phyloP scores from a whole-genome alignment of 2,797 vertebrate genomes.

The Apogon hyalosoma region DNA sequence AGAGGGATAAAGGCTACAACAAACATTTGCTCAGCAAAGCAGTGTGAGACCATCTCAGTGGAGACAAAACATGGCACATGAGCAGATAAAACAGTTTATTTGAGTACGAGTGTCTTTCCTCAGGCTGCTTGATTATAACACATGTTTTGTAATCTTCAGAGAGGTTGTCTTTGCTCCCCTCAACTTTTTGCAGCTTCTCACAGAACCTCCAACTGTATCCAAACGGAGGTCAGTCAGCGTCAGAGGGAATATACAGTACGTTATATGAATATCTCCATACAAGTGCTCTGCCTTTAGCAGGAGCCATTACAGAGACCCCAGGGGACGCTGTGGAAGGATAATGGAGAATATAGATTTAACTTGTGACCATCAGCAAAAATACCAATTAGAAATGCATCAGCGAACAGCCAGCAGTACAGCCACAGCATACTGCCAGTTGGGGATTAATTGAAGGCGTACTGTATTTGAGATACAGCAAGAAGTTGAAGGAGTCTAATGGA shows the following conservation, averaged over 20 bases:
- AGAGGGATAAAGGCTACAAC: slow-evolving; percentile 60
- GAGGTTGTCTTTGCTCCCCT: slow-evolving; percentile 59
- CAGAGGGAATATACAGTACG: slow-evolving; percentile 47
- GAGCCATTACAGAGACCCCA: slow-evolving; percentile 74
- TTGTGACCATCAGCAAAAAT: slow-evolving; percentile 83
- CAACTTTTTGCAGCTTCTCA: slow-evolving; percentile 19
- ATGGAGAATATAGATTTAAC: slow-evolving; percentile 83
- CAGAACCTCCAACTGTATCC: slow-evolving; percentile 38
- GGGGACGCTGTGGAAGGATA: slow-evolving; percentile 66
- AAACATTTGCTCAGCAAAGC: slow-evolving; percentile 76
- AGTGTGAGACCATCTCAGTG: slow-evolving; percentile 49
- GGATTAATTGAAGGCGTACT: slow-evolving; percentile 60
- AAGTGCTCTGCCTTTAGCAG: slow-evolving; percentile 68
- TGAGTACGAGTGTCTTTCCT: slow-evolving; percentile 55
- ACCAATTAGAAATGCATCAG: slow-evolving; percentile 83
- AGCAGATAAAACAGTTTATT: slow-evolving; percentile 66
- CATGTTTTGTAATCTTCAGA: slow-evolving; percentile 71
- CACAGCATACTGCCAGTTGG: slow-evolving; percentile 52
- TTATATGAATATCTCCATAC: slow-evolving; percentile 62
- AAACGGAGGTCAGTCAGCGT: slow-evolving; percentile 36
- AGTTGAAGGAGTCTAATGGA: slow-evolving; percentile 52
- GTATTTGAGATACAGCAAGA: slow-evolving; percentile 48
- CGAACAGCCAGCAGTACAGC: slow-evolving; percentile 52
- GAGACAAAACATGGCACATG: slow-evolving; percentile 59
- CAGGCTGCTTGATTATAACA: slow-evolving; percentile 63